Base-by-base conservation (phyloP, 2,797 vertebrate species). In the Danio aesculapii region DNA sequence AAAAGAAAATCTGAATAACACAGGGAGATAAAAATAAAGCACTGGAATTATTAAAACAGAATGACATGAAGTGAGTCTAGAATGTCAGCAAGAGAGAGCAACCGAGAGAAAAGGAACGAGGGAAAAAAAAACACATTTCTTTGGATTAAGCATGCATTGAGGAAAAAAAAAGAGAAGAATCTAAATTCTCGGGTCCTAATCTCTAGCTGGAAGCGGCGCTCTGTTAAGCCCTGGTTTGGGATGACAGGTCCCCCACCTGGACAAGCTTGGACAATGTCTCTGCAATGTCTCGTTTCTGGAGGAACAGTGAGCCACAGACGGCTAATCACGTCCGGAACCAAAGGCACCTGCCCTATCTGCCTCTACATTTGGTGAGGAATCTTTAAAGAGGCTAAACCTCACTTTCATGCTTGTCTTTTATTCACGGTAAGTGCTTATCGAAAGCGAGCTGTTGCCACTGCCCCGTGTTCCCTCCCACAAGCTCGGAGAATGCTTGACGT, bases 341-440 rank as follows among this genome's bases (percentile, higher is more conserved):
- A 94, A 94, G 92, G 92, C 94, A 94, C 93, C 94, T 94, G 93
- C 93, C 93, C 94, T 94, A 94, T 95, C 94, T 93, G 94, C 92
- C 89, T 93, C 92, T 92, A 91, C 92, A 92, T 94, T 94, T 92
- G 93, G 92, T 91, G 55, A 91, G 89, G 92, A 92, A 93, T 93
- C 92, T 94, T 93, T 93, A 94, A 95, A 93, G 92, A 95, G 93
- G 92, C 94, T 95, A 94, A 94, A 95, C 92, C 93, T 92, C 92
- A 94, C 94, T 94, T 95, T 95, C 95, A 95, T 94, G 95, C 94
- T 95, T 95, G 94, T 95, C 94, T 95, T 93, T 95, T 94, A 95
- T 95, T 94, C 94, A 93, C 90, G 89, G 91, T 93, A 93, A 95
- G 94, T 94, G 94, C 95, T 95, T 95, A 95, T 95, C 93, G 91